These are phyloP conservation scores for Sebastes minor DNA, from an alignment of 2,797 vertebrate species.

Conservation along the genomic window DNA sequence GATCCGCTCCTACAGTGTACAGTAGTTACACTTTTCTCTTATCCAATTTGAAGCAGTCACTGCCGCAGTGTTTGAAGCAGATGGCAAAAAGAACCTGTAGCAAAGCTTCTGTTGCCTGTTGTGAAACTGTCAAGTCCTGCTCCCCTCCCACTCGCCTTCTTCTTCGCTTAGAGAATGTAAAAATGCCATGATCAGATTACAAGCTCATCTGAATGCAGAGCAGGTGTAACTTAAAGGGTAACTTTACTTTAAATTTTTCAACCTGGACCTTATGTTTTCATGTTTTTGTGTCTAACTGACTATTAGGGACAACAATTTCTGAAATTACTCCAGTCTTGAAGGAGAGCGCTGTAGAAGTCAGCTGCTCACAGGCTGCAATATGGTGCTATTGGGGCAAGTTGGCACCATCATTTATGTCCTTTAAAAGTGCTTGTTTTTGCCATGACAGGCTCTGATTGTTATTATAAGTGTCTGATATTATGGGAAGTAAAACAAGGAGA, in stretches of 20 bases:
- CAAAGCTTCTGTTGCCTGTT: constrained; percentile 4
- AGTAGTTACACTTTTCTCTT: neutral
- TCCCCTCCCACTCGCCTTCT: neutral
- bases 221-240: neutral
- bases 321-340: too few relatives aligned
- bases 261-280: too few relatives aligned
- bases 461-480: too few relatives aligned
- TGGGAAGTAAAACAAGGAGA: too few relatives aligned
- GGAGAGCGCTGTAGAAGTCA: too few relatives aligned
- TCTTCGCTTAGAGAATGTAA: neutral
- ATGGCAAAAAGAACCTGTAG: neutral
- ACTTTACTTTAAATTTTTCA: too few relatives aligned
- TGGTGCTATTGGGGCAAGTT: too few relatives aligned
- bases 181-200: neutral
- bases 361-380: too few relatives aligned
- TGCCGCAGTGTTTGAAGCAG: neutral
- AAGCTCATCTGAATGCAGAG: neutral
- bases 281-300: too few relatives aligned
- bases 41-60: neutral
- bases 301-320: too few relatives aligned
- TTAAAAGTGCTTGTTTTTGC: too few relatives aligned
- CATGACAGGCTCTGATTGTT: too few relatives aligned
- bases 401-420: accelerated
- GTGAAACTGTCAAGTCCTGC: neutral
- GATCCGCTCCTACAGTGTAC: neutral